Conservation (phyloP, 2,797 vertebrate species). For the Manis pentadactyla region DNA sequence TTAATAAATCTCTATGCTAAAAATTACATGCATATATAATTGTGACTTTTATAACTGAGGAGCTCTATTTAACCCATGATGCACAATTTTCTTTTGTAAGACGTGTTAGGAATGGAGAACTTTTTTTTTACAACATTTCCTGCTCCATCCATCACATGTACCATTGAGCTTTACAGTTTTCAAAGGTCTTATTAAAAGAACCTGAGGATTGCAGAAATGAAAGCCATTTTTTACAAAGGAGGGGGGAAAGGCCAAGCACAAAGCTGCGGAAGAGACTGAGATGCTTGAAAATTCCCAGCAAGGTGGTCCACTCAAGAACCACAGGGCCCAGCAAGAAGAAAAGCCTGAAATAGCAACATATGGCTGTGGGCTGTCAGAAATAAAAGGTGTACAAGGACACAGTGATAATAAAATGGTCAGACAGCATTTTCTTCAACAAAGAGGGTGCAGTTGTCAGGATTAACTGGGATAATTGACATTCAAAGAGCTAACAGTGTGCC, state of each 20-base stretch:
- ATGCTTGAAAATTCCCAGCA: not conserved
- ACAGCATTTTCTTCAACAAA: not conserved
- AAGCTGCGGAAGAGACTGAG: not conserved
- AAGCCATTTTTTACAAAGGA: not conserved
- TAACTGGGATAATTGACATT: not conserved
- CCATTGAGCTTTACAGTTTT: not conserved
- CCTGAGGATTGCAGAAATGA: not conserved
- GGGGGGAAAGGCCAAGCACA: not conserved
- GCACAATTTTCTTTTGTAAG: not conserved
- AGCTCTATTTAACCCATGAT: slow-evolving; percentile 70
- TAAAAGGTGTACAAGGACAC: not conserved
- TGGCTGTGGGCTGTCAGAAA: not conserved
- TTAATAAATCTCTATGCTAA: slow-evolving; percentile 81
- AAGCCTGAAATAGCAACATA: not conserved
- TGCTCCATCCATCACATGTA: not conserved
- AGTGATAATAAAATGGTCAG: not conserved
- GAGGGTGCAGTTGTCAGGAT: not conserved
- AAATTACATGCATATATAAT: slow-evolving; percentile 79
- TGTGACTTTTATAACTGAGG: slow-evolving; percentile 66
- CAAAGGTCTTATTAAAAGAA: slow-evolving; percentile 50
- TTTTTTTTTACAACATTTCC: not conserved
- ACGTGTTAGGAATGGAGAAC: not conserved
- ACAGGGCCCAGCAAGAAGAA: not conserved
- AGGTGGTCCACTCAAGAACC: not conserved
- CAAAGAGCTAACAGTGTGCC: not conserved